Percentiles rank a stretch among this genome's conserved stretches.
These are phyloP conservation scores for Petroica traversi DNA, from an alignment of 2,113 vertebrate species.

Conservation along the genomic window DNA sequence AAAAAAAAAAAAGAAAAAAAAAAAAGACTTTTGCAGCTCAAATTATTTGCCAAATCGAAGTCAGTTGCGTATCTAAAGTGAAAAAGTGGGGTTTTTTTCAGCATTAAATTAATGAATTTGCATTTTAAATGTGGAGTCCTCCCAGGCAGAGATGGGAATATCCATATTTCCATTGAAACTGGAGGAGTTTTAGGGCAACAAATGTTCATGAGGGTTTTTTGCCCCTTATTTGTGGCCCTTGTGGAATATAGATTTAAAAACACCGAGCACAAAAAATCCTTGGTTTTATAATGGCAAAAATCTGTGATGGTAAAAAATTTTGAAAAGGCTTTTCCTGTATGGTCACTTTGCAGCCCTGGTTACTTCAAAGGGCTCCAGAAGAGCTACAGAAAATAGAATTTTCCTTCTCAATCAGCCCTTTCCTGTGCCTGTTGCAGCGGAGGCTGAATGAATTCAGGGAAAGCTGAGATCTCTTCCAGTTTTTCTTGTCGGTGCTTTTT, in stretches of 20 bases:
- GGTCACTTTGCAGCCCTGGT: too few relatives aligned
- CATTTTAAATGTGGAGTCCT: background rate
- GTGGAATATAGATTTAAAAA: too few relatives aligned
- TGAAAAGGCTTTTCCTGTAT: too few relatives aligned
- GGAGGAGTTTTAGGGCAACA: background rate
- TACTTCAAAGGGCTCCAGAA: too few relatives aligned
- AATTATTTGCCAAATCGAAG: background rate
- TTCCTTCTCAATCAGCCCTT: background rate
- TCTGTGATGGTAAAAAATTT: too few relatives aligned
- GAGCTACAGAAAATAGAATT: too few relatives aligned
- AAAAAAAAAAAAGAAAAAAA: background rate
- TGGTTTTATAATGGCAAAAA: too few relatives aligned
- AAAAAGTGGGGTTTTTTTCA: background rate
- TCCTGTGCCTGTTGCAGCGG: background rate
- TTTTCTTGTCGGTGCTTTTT: background rate
- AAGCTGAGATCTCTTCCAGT: background rate
- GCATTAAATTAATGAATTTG: background rate
- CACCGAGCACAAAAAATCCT: too few relatives aligned
- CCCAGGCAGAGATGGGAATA: accelerated
- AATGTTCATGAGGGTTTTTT: background rate
- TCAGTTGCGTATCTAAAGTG: background rate
- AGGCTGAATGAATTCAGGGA: background rate
- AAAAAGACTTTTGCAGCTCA: background rate
- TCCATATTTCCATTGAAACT: accelerated
- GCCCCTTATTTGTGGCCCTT: too few relatives aligned